A percentile compares a stretch with the other conserved stretches of the same genome.
Conservation (phyloP, 2,888 invertebrate species). For the Melanostoma mellinum region DNA sequence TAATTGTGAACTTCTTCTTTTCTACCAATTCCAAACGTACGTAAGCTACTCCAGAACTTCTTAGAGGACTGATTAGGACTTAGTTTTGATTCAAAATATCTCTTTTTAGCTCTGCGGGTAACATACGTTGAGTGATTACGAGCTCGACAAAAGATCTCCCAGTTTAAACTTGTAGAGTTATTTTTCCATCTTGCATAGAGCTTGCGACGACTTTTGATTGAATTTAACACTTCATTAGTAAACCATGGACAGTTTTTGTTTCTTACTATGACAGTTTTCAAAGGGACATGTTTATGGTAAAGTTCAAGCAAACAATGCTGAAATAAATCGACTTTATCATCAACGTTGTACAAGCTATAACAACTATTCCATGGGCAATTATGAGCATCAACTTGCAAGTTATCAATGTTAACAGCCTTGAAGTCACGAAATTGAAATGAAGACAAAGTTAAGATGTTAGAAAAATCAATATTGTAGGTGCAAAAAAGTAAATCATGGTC, state of each 20-base stretch:
- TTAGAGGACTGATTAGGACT: not conserved
- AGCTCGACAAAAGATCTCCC: not conserved
- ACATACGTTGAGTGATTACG: constrained; percentile 2
- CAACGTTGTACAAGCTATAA: not conserved
- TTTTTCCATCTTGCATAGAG: not conserved
- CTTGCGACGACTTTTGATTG: constrained; percentile 7
- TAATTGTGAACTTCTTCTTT: not conserved
- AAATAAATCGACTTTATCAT: constrained; percentile 2
- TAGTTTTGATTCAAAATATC: constrained; percentile 2
- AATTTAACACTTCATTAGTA: not conserved
- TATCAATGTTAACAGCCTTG: not conserved
- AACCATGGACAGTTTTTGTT: constrained; percentile 14
- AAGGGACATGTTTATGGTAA: not conserved
- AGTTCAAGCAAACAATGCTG: not conserved
- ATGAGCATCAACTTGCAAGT: not conserved
- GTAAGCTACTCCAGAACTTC: constrained; percentile 5
- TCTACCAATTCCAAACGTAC: constrained; percentile 1
- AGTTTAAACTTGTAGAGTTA: not conserved
- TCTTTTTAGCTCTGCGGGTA: constrained; percentile 8
- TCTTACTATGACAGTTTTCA: not conserved
- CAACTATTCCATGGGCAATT: constrained; percentile 2
- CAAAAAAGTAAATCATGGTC: constrained; percentile 17
- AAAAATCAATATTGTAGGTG: constrained; percentile 20
- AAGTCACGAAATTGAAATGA: not conserved
- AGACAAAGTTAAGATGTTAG: not conserved